Base-by-base conservation (phyloP, 2,113 vertebrate species). In the Myocastor coypus region DNA sequence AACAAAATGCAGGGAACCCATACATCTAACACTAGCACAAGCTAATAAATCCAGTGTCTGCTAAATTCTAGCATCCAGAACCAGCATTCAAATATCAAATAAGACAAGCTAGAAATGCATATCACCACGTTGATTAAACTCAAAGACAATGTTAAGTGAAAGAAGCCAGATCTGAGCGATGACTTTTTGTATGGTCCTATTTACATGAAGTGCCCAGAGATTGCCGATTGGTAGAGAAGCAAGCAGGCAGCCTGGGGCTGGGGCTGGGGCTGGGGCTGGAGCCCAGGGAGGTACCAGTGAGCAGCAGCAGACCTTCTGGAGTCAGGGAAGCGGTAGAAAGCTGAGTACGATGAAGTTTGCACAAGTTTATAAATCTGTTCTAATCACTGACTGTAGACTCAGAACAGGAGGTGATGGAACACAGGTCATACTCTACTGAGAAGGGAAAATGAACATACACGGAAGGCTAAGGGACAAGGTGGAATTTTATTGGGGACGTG, bases 221-320 rank as follows among this genome's bases (percentile, higher is more conserved):
- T 59, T 32, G 50, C 42, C 50, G 19, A 20, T 32, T 61, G 5
- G 7, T 1, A 73, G 16, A 66, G 55, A 84, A 59, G 77, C 10
- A 68, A 37, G 24, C 40, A 55, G 32, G 63, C 26, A 84, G 32
- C 4, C 6, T 34, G 20, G 17, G 10, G 34, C n/a, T 77, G 42
- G 55, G 55, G 16, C 55, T 57, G 16, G 55, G 16, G 16, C 55
- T 57, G 55, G 17, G 17, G 93, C 93, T 96, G 96, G 24, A 24
- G 13, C 1, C 8, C 34, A 9, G 17, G 7, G 40, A 30, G 24
- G 24, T 13, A 2, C 12, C 61, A 83, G 30, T 2, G 22, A 73
- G 16, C n/a, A 46, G 2, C 12, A 86, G 22, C 30, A 52, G 66
- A 61, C 9, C 55, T 83, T 42, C 4, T 28, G 57, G 19, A 81